phyloP scores from a whole-genome alignment of 2,888 invertebrate genomes.

The Ectobius pallidus region DNA sequence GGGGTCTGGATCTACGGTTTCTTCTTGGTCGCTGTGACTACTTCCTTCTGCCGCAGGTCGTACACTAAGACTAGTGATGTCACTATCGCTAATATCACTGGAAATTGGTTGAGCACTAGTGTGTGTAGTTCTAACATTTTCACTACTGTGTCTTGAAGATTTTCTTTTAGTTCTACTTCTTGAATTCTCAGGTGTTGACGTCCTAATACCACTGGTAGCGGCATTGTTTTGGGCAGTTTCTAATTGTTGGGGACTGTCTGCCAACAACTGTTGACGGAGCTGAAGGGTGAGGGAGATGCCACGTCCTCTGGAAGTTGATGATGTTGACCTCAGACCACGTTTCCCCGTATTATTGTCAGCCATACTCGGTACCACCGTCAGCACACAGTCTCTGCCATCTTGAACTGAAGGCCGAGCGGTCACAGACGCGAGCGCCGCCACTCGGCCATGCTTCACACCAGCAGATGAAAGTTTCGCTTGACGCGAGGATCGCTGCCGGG shows the following conservation, averaged over 20 bases:
- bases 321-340: constrained; percentile 32
- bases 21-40: constrained; percentile 59
- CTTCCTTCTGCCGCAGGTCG: constrained; percentile 57
- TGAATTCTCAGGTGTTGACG: not conserved
- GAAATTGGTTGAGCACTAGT: constrained; percentile 5
- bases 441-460: constrained; percentile 42
- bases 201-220: not conserved
- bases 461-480: not conserved
- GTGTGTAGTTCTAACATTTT: not conserved
- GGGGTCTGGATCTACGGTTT: constrained; percentile 68
- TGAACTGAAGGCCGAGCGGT: constrained; percentile 58
- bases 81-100: constrained; percentile 22
- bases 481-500: not conserved
- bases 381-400: constrained; percentile 62
- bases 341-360: constrained; percentile 39
- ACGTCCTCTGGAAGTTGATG: constrained; percentile 43
- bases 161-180: constrained; percentile 8
- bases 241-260: not conserved
- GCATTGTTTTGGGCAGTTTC: not conserved
- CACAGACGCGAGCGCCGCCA: constrained; percentile 46
- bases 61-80: constrained; percentile 8
- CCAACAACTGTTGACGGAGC: not conserved
- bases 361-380: constrained; percentile 53
- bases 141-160: not conserved
- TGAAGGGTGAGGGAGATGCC: constrained; percentile 3